Evolutionary conservation across 2,113 vertebrate species (phyloP).

Genomic region (Lepisosteus oculatus): DNA sequence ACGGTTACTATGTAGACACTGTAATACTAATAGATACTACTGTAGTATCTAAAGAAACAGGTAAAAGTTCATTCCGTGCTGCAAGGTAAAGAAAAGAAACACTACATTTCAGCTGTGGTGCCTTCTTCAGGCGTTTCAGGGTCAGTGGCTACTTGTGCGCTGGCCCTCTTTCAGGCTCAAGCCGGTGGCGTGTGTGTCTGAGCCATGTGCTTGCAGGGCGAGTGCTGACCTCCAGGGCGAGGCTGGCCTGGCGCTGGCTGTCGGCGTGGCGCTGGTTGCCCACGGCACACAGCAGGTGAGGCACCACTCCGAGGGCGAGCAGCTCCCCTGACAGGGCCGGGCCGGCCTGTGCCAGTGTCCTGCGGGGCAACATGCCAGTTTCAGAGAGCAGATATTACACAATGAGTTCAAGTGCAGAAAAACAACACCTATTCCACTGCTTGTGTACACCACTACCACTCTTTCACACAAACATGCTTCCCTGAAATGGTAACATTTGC

Average conservation of each 20-base stretch:
- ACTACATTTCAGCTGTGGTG: too few species aligned
- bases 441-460: too few species aligned
- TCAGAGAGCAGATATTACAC: neutral
- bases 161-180: too few species aligned
- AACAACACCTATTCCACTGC: too few species aligned
- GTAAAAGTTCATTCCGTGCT: too few species aligned
- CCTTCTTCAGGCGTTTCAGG: too few species aligned
- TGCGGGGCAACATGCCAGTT: conserved; percentile 32
- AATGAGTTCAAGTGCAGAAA: too few species aligned
- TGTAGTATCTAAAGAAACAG: neutral
- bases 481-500: too few species aligned
- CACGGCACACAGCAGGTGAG: conserved; percentile 65
- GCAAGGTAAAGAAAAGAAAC: too few species aligned
- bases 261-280: conserved; percentile 71
- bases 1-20: neutral
- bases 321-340: conserved; percentile 61
- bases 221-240: conserved; percentile 66
- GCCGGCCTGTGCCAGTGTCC: conserved; percentile 61
- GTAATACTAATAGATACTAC: conserved; percentile 11
- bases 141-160: too few species aligned
- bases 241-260: conserved; percentile 76
- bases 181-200: too few species aligned
- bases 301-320: conserved; percentile 67
- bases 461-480: too few species aligned
- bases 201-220: neutral